Conservation (phyloP, 2,113 vertebrate genomes). For the Percopsis transmontana region DNA sequence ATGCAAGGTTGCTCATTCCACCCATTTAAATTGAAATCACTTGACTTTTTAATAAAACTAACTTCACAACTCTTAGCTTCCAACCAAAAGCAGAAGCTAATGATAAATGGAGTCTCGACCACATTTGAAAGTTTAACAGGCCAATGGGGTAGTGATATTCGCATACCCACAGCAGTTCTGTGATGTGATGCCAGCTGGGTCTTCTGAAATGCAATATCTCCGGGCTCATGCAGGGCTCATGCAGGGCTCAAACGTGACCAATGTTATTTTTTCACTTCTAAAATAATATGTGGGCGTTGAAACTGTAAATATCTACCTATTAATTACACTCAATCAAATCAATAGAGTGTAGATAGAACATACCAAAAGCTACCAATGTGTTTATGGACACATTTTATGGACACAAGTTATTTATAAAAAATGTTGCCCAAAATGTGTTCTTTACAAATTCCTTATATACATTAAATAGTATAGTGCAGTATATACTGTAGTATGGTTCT, state of each 20-base stretch:
- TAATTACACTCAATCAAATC: constrained; percentile 61
- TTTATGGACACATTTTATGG: too few relatives aligned
- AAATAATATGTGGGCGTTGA: constrained; percentile 49
- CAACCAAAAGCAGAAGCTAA: constrained; percentile 3
- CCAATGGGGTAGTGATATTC: constrained; percentile 48
- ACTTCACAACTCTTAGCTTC: constrained; percentile 6
- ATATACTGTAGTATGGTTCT: too few relatives aligned
- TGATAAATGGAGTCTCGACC: constrained; percentile 34
- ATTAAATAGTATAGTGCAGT: too few relatives aligned
- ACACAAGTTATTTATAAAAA: too few relatives aligned
- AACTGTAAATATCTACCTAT: constrained; percentile 62
- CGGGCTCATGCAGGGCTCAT: constrained; percentile 2
- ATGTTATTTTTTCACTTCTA: constrained; percentile 65
- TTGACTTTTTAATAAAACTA: constrained; percentile 4
- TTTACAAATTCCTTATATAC: too few relatives aligned
- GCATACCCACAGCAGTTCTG: constrained; percentile 48
- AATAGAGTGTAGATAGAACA: constrained; percentile 35
- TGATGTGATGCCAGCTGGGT: constrained; percentile 56
- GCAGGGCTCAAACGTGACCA: constrained; percentile 14
- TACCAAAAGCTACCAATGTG: constrained; percentile 29
- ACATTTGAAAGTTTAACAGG: constrained; percentile 36
- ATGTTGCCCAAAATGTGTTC: too few relatives aligned
- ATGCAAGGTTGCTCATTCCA: background rate
- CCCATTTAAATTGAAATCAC: constrained; percentile 4
- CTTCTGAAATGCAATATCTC: constrained; percentile 51